phyloP scores from a whole-genome alignment of 2,113 vertebrate genomes.

The Diadophis punctatus region DNA sequence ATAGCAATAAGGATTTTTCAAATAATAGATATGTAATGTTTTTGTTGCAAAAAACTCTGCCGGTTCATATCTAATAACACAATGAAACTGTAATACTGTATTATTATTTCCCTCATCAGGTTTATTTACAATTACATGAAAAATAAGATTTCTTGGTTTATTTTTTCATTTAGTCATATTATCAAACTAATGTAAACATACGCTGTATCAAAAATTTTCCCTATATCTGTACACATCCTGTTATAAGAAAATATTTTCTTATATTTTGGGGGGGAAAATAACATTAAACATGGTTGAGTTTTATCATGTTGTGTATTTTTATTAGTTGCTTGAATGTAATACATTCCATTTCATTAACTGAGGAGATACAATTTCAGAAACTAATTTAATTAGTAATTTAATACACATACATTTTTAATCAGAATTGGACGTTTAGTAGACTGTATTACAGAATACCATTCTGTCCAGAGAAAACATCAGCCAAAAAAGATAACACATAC shows the following conservation, averaged over 20 bases:
- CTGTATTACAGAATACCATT: conserved; percentile 5
- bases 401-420: conserved; percentile 20
- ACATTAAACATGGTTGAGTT: background rate
- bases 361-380: conserved; percentile 22
- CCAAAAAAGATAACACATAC: conserved; percentile 40
- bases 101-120: background rate
- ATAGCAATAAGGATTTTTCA: background rate
- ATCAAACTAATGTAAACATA: background rate
- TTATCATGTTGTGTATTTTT: conserved; percentile 6
- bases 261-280: background rate
- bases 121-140: background rate
- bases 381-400: conserved; percentile 35
- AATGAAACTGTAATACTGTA: background rate
- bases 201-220: background rate
- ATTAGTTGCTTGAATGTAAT: conserved; percentile 22
- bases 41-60: background rate
- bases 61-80: background rate
- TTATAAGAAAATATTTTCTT: background rate
- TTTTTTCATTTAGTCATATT: background rate
- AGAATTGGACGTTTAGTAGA: conserved; percentile 23
- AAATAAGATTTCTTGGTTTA: background rate
- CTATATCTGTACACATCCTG: background rate
- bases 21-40: background rate
- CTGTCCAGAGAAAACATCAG: conserved; percentile 25
- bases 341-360: background rate